Base-by-base conservation (phyloP, 2,113 vertebrate genomes). In the Amphiprion ocellaris region DNA sequence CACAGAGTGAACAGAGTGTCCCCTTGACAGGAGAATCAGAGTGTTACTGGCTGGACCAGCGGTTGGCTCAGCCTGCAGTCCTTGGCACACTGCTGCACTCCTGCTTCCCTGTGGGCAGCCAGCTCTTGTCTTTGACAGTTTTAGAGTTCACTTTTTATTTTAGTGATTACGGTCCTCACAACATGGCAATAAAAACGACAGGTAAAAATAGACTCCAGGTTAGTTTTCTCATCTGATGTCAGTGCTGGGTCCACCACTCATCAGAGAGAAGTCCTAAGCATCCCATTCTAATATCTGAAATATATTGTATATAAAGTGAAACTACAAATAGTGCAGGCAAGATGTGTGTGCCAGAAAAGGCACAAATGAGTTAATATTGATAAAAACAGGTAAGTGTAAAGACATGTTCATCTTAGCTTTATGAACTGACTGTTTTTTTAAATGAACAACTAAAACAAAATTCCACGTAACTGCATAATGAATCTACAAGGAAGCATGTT, bases 211-310 rank as follows among this genome's bases (percentile, higher is more conserved):
- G 52, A 74, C 63, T 53, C 50, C n/a, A 24, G 37, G 77, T 74
- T 68, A 65, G 49, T 70, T 69, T 58, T 70, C 58, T 67, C 76
- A 59, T 84, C 68, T 77, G 81, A 69, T 79, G 54, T 60, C 41
- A 44, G 52, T 60, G 62, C 50, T 50, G n/a, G 59, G 44, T 37
- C 49, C 58, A 12, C 65, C 26, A 44, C 63, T 65, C 69, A 74
- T 62, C 75, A 65, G 26, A 58, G 39, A 49, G 39, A 44, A 14
- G 41, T 44, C 8, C 41, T 44, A 15, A 68, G 41, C 15, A 33
- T 46, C 33, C 62, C 10, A 49, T 79, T 54, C 28, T 21, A 68
- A 37, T 26, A 39, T 11, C 60, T 62, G 50, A 72, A 33, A 24
- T 21, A 21, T 21, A 21, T 21, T 21, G 21, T 21, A 62, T 50